Evolutionary conservation across 2,888 invertebrate species (phyloP), one percentile per base, ranked within the genome.

Genomic region (Tiphia femorata): DNA sequence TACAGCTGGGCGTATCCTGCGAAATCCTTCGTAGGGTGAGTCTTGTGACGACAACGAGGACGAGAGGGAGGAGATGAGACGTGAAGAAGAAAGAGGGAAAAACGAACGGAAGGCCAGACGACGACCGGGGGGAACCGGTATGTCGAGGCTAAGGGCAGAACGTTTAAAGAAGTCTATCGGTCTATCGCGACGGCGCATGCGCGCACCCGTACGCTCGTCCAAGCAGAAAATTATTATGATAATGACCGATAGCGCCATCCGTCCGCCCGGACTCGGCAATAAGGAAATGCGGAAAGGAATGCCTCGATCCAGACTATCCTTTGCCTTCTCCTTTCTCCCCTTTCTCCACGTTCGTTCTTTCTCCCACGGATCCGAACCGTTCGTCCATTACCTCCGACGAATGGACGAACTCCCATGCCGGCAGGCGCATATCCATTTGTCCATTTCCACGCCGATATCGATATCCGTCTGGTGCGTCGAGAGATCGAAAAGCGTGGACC

Each of bases 201-300:
- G n/a, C n/a, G n/a, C n/a, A n/a, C n/a, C n/a, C 64, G 64, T 63
- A 64, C 67, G 59, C 54, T 67, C 75, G 69, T 41, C 66, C 66
- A 53, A 73, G 68, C 75, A 73, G 76, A 77, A 78, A 78, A 78
- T 77, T 73, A 79, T 77, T 76, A 78, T 77, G 72, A 76, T 76
- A 78, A 78, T 78, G 78, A 77, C 67, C 67, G 68, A 70, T 58
- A 64, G 68, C 68, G 72, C 63, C 64, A 67, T 68, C 59, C 64
- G 51, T 42, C 62, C 67, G 67, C 69, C 67, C 33, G 12, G 72
- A n/a, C 59, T 54, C 69, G 49, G 78, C 80, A 80, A 80, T 81
- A 77, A 80, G 80, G 80, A 81, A 80, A 80, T 70, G 72, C 70
- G 70, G 70, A 73, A 77, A 71, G 78, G 78, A 77, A 77, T 78